Evolutionary conservation across 2,113 vertebrate genomes (phyloP), one percentile per base, ranked within the genome.

Genomic region (Pagrus major): DNA sequence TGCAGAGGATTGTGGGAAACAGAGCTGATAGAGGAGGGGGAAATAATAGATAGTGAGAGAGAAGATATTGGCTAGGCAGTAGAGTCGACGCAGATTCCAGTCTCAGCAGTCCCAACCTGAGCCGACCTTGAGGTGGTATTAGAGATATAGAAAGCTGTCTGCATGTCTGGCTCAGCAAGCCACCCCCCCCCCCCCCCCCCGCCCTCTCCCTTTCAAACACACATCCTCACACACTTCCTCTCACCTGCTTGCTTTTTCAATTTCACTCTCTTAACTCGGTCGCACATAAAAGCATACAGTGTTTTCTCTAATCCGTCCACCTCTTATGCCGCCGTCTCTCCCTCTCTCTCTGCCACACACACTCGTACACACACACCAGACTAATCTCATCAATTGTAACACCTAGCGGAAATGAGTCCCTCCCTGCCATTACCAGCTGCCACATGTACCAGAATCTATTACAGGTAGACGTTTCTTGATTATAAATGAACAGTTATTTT

Each of bases 361-460:
- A 58, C 63, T 21, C 37, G 58, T 35, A 55, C 68, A 39, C 77
- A 70, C 66, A 54, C 61, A 33, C 20, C 16, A 44, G 29, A 73
- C 76, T 89, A 81, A 90, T 90, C 83, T 86, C 86, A 87, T 91
- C 85, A 86, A 80, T 81, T 87, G 58, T 29, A 84, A 82, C 80
- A 79, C 73, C 74, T 41, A 78, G 76, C 9, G 65, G 74, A 78
- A 89, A 90, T 85, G 78, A 91, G 83, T 81, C 69, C 56, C 64
- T 35, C 51, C 39, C 39, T 73, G 71, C 70, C 67, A 66, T 89
- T 78, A 81, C 76, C 76, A 72, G 66, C 74, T 83, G 85, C 56
- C 71, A 74, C 54, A 58, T 76, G 55, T n/a, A 64, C 37, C 60
- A 64, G 49, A 63, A 84, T 78, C 25, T 52, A 63, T 61, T 59